A percentile compares a stretch with the other conserved stretches of the same genome.
Conservation (phyloP, 2,797 vertebrate species). For the Oceanodroma leucorhoa region DNA sequence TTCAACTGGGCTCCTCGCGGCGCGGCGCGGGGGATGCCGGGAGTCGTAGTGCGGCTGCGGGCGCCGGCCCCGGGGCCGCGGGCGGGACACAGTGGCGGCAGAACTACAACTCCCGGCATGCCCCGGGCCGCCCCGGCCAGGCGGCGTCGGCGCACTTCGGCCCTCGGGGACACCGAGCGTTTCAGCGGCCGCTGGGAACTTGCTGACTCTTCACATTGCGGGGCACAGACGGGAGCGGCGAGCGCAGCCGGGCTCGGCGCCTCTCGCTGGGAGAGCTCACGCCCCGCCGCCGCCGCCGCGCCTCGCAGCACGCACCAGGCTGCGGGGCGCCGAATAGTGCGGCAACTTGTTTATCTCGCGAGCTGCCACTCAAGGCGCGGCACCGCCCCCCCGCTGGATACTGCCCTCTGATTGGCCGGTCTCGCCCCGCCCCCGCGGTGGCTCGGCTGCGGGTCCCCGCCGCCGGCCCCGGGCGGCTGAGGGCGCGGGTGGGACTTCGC, state of each 20-base stretch:
- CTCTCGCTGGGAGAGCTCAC: background rate
- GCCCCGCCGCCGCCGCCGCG: background rate
- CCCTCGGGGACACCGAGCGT: background rate
- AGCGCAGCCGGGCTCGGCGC: background rate
- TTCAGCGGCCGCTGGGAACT: slow-evolving; percentile 47
- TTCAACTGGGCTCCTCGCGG: slow-evolving; percentile 39
- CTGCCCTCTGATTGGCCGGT: background rate
- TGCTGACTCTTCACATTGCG: slow-evolving; percentile 56
- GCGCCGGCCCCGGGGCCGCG: background rate
- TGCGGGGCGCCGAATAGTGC: background rate
- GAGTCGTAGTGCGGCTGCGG: slow-evolving; percentile 73
- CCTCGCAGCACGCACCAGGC: rapidly evolving
- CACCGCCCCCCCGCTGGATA: background rate
- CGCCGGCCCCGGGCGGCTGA: no score
- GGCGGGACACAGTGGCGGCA: rapidly evolving
- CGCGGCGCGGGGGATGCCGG: slow-evolving; percentile 72
- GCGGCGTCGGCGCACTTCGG: slow-evolving; percentile 68
- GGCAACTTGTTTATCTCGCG: slow-evolving; percentile 50
- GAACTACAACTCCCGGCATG: slow-evolving; percentile 79
- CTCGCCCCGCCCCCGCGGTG: background rate
- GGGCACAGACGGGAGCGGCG: background rate
- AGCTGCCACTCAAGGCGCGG: background rate
- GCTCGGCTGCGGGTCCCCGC: no score
- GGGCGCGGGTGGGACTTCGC: no score
- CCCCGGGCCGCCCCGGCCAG: background rate